Conservation (phyloP, 2,797 vertebrate species). For the Florisuga fusca region DNA sequence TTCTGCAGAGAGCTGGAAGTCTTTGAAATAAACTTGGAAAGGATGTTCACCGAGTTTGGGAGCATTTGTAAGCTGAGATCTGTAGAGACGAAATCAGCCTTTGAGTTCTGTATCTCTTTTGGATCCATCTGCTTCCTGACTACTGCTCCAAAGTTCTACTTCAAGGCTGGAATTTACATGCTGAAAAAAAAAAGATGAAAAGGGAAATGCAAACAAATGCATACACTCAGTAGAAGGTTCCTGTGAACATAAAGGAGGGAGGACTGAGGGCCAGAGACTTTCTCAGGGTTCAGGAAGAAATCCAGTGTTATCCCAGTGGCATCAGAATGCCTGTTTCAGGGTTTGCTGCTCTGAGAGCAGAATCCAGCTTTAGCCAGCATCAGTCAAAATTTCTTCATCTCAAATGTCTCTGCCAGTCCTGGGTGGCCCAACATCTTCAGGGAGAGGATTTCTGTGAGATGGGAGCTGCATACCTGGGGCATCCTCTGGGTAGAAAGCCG, state of each 20-base stretch:
- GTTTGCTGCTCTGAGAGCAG: neutral
- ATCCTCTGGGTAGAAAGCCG: neutral
- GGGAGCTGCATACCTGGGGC: neutral
- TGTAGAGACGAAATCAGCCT: neutral
- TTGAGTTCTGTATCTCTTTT: neutral
- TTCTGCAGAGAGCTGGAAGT: neutral
- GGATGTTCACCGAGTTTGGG: neutral
- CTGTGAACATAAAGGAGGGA: neutral
- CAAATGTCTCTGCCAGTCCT: neutral
- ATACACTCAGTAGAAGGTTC: neutral
- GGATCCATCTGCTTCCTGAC: slow-evolving; percentile 10
- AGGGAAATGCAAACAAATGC: neutral
- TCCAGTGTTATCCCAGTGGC: neutral
- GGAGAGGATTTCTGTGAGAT: neutral
- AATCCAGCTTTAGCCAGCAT: neutral
- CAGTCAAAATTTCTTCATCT: neutral
- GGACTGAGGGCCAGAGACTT: neutral
- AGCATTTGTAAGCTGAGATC: neutral
- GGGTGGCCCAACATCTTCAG: neutral
- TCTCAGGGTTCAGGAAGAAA: neutral
- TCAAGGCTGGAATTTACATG: neutral
- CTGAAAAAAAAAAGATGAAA: slow-evolving; percentile 56
- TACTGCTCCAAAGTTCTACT: neutral
- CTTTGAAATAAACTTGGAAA: slow-evolving; percentile 42
- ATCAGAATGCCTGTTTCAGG: neutral